Base-by-base conservation (phyloP, 2,797 vertebrate species). In the Labroides dimidiatus region DNA sequence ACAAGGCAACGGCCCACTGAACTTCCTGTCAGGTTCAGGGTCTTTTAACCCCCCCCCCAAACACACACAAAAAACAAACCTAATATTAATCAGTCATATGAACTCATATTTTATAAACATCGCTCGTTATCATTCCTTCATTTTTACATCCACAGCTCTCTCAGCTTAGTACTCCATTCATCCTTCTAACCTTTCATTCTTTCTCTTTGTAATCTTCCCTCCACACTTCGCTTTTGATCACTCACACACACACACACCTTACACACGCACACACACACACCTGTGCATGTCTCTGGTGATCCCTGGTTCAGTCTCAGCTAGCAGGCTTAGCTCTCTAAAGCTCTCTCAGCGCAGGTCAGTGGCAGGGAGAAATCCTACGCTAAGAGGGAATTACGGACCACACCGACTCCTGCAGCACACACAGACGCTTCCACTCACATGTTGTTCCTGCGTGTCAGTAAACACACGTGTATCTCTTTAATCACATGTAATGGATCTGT, bases 241-340 rank as follows among this genome's bases (percentile, higher is more conserved):
- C 69, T 75, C 67, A 66, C 57, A 82, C 75, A 27, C 24, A 27
- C 24, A 27, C 24, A 27, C 24, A 27, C 24, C 24, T 3, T 6
- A 27, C 24, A 27, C 24, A 27, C 30, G 8, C 76, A 63, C 69
- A 74, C 68, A 66, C 57, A 81, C 75, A 68, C 69, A 64, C 55
- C 50, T 49, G 4, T 20, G 65, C 66, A 65, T 78, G 76, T 84
- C 75, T 82, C 71, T 30, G 56, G 60, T 89, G 91, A 90, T 91
- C 86, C 86, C 85, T 23, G 71, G 79, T 90, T 89, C 85, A 90
- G 83, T 79, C 80, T 84, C 77, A 75, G 88, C 78, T 80, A 78
- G 82, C 77, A 78, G 82, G 85, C 88, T 91, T 88, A 90, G 89
- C 4, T 27, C 69, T 70, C 69, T 90, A 90, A 92, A 91, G 87